Evolutionary conservation across 2,113 vertebrate genomes (phyloP).

Genomic region (Collichthys lucidus): DNA sequence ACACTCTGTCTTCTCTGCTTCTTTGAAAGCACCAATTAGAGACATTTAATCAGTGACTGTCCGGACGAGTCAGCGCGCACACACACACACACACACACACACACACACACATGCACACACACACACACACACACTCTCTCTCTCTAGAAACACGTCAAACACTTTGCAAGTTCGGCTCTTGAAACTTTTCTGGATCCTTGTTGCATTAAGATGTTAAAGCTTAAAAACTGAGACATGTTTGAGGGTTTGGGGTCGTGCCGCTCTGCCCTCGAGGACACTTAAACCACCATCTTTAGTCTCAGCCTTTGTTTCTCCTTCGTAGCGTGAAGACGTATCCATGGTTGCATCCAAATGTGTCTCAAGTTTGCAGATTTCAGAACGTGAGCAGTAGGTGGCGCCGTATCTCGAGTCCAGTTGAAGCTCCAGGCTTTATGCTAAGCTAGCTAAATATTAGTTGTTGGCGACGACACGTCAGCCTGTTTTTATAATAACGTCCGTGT

Average conservation of each 20-base stretch:
- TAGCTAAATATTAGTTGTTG: too few relatives aligned
- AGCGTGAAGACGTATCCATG: too few relatives aligned
- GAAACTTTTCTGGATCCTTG: neutral
- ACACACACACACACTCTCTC: neutral
- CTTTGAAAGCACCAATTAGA: constrained; percentile 75
- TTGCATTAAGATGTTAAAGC: neutral
- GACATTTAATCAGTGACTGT: constrained; percentile 68
- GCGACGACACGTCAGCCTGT: too few relatives aligned
- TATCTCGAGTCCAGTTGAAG: too few relatives aligned
- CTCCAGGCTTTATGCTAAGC: too few relatives aligned
- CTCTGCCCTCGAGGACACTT: neutral
- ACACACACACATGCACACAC: neutral
- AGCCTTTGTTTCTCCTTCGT: too few relatives aligned
- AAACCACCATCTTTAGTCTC: too few relatives aligned
- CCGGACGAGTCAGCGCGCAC: neutral
- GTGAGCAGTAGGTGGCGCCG: too few relatives aligned
- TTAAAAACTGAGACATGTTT: neutral
- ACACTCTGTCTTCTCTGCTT: constrained; percentile 49
- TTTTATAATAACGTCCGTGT: neutral
- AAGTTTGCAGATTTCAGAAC: too few relatives aligned
- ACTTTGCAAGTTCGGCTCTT: neutral
- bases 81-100: neutral
- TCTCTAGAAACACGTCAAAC: neutral
- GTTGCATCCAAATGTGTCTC: too few relatives aligned
- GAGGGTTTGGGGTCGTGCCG: neutral